A percentile compares a stretch with the other conserved stretches of the same genome.
These are phyloP conservation scores for Sinopyrophorus schimmeli DNA, from an alignment of 2,888 invertebrate species.

Conservation along the genomic window DNA sequence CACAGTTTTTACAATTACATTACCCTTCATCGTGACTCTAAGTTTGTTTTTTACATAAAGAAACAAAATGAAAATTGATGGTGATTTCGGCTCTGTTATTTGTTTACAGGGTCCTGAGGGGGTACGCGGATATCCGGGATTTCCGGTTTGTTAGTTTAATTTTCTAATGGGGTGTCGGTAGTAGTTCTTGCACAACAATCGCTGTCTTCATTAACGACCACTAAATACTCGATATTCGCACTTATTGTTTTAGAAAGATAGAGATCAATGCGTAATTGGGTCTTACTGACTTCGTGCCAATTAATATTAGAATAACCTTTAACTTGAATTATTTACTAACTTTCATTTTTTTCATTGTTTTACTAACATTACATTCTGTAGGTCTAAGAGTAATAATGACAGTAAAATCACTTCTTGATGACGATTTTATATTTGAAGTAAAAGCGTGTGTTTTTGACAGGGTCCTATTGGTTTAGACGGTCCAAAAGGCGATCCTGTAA, in stretches of 20 bases:
- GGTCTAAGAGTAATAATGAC: too few species aligned
- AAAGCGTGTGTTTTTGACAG: slow-evolving; percentile 60
- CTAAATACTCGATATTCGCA: too few species aligned
- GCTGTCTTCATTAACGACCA: too few species aligned
- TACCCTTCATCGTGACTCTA: too few species aligned
- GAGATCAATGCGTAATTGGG: background rate
- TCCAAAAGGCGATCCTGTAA: slow-evolving; percentile 89
- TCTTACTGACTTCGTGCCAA: slow-evolving; percentile 19
- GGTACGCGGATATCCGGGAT: slow-evolving; percentile 62
- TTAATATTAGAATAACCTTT: slow-evolving; percentile 31
- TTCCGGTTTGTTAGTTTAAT: slow-evolving; percentile 58
- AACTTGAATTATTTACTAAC: slow-evolving; percentile 17
- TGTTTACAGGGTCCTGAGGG: slow-evolving; percentile 61
- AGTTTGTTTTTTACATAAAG: too few species aligned
- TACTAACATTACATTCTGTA: slow-evolving; percentile 19
- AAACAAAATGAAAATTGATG: too few species aligned
- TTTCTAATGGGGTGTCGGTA: slow-evolving; percentile 17
- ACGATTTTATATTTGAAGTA: slow-evolving; percentile 3
- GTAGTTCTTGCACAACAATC: too few species aligned
- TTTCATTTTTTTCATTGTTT: slow-evolving; percentile 17
- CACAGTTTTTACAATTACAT: too few species aligned
- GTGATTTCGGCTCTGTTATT: slow-evolving; percentile 38
- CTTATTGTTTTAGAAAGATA: too few species aligned
- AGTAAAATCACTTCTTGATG: too few species aligned
- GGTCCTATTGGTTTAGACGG: slow-evolving; percentile 93